These are phyloP conservation scores for Alectoris magna DNA, from an alignment of 2,797 vertebrate genomes.

Conservation along the genomic window DNA sequence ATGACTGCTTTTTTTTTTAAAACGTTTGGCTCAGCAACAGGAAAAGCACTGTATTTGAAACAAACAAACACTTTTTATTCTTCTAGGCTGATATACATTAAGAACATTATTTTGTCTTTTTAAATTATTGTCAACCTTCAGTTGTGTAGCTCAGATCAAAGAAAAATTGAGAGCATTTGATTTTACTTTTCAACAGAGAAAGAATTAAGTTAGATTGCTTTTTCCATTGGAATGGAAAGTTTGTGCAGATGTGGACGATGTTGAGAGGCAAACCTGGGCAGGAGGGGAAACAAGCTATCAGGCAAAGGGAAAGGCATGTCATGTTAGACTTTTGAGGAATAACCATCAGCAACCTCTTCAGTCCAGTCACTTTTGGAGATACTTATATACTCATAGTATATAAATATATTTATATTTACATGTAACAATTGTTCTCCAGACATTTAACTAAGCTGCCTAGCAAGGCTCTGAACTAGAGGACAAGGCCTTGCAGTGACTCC, in stretches of 20 bases:
- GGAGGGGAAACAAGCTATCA: not conserved
- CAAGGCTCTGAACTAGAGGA: not conserved
- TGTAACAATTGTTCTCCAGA: not conserved
- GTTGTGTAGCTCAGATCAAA: not conserved
- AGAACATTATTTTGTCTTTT: not conserved
- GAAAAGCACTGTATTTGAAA: not conserved
- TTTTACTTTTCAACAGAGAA: not conserved
- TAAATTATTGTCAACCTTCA: not conserved
- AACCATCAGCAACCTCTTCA: not conserved
- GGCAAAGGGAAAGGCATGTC: not conserved
- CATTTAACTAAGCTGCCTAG: not conserved
- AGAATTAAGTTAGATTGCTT: not conserved
- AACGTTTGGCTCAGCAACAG: not conserved
- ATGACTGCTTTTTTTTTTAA: not conserved
- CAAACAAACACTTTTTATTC: not conserved
- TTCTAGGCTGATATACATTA: not conserved
- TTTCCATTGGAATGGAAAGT: not conserved
- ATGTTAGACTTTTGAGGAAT: not conserved
- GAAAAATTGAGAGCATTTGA: not conserved
- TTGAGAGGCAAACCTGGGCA: not conserved
- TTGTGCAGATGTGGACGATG: not conserved
- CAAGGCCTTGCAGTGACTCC: not conserved
- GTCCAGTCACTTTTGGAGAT: not conserved
- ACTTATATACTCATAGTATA: not conserved
- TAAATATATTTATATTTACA: not conserved